These are phyloP conservation scores for Lamproptera curius DNA, from an alignment of 2,888 invertebrate species.

Conservation along the genomic window DNA sequence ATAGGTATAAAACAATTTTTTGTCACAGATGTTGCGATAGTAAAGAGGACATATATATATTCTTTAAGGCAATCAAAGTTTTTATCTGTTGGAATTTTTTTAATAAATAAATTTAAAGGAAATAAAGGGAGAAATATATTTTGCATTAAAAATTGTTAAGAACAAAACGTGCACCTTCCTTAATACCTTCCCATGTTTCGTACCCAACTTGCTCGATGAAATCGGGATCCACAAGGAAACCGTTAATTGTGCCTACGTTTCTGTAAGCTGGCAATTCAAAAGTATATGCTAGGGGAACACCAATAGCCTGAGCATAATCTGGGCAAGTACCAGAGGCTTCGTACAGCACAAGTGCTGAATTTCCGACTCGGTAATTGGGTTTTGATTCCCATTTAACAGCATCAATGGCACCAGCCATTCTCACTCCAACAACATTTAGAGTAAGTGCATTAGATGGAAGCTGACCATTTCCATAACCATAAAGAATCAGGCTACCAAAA, in stretches of 20 bases:
- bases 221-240: constrained; percentile 76
- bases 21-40: too few relatives aligned
- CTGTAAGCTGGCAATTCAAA: constrained; percentile 76
- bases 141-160: constrained; percentile 33
- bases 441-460: constrained; percentile 67
- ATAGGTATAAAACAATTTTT: too few relatives aligned
- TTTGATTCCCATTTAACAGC: constrained; percentile 60
- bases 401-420: constrained; percentile 64
- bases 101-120: too few relatives aligned
- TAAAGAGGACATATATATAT: too few relatives aligned
- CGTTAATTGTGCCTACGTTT: constrained; percentile 41
- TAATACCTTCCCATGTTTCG: constrained; percentile 80
- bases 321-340: constrained; percentile 80
- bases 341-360: constrained; percentile 67
- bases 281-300: constrained; percentile 77
- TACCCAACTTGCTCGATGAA: constrained; percentile 76
- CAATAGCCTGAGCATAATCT: constrained; percentile 78
- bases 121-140: too few relatives aligned
- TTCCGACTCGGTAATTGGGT: constrained; percentile 70
- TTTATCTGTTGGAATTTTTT: too few relatives aligned
- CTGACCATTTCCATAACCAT: constrained; percentile 51
- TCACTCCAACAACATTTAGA: constrained; percentile 54
- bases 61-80: too few relatives aligned
- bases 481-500: constrained; percentile 81
- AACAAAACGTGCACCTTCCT: constrained; percentile 65